Evolutionary conservation across 1,140 invertebrate species (phyloP).

Genomic region (Sminthurides bifidus): DNA sequence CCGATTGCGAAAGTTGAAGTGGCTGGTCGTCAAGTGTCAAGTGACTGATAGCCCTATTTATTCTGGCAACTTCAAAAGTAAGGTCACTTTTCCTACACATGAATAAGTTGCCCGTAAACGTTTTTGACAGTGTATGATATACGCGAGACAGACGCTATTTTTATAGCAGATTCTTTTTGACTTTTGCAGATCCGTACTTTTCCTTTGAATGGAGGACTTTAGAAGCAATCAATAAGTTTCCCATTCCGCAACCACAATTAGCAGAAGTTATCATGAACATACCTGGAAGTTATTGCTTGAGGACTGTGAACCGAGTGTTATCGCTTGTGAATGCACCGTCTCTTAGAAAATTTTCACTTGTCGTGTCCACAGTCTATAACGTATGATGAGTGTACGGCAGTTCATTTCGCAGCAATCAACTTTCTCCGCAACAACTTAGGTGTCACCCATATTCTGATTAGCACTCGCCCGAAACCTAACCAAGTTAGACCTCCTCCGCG

Average conservation of each 20-base stretch:
- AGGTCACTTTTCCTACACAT: too few relatives aligned
- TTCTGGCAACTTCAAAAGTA: neutral
- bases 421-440: constrained; percentile 3
- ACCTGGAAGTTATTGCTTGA: neutral
- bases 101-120: too few relatives aligned
- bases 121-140: too few relatives aligned
- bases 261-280: constrained; percentile 1
- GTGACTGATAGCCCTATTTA: neutral
- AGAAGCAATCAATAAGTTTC: constrained; percentile 11
- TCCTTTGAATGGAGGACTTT: constrained; percentile 11
- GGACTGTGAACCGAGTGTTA: neutral
- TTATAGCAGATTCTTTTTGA: too few relatives aligned
- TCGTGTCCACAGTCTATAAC: neutral
- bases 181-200: constrained; percentile 3
- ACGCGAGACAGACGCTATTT: too few relatives aligned
- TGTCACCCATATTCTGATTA: constrained; percentile 3
- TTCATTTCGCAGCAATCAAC: constrained; percentile 12
- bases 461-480: constrained; percentile 1
- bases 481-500: neutral
- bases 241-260: neutral
- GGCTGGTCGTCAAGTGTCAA: neutral
- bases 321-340: constrained; percentile 6
- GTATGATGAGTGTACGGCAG: neutral
- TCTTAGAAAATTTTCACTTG: neutral
- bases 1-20: constrained; percentile 9